These are phyloP conservation scores for Synchiropus splendidus DNA, from an alignment of 2,113 vertebrate species.

Conservation along the genomic window DNA sequence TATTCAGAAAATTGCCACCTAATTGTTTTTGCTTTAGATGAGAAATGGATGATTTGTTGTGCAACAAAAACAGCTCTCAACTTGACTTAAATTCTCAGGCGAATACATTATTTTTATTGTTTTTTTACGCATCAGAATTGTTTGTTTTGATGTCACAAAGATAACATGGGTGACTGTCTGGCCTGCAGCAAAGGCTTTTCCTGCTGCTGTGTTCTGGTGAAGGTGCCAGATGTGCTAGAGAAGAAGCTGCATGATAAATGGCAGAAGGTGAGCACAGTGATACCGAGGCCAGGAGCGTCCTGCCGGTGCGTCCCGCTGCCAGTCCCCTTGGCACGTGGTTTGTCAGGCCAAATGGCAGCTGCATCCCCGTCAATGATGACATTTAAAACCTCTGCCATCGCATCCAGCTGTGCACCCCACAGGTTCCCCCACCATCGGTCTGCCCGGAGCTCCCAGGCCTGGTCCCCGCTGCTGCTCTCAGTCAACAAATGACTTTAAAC, in stretches of 20 bases:
- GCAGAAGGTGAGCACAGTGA: constrained; percentile 52
- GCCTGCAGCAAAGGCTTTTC: constrained; percentile 41
- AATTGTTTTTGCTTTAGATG: too few species aligned
- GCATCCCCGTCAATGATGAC: constrained; percentile 59
- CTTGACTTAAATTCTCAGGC: too few species aligned
- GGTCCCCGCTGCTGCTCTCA: constrained; percentile 21
- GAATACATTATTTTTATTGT: too few species aligned
- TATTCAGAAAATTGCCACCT: too few species aligned
- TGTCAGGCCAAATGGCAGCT: constrained; percentile 59
- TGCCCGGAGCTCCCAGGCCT: constrained; percentile 21
- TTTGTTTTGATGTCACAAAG: background rate
- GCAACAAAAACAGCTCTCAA: too few species aligned
- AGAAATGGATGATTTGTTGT: too few species aligned
- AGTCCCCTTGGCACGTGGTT: constrained; percentile 52
- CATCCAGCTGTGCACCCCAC: constrained; percentile 62
- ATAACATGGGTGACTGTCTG: constrained; percentile 11
- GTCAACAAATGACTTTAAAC: constrained; percentile 27
- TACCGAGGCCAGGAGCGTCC: constrained; percentile 39
- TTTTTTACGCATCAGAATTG: constrained; percentile 1
- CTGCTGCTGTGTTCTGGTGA: constrained; percentile 24
- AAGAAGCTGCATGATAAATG: constrained; percentile 58
- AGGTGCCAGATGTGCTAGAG: constrained; percentile 57
- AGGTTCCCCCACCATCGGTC: constrained; percentile 13
- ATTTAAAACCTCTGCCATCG: constrained; percentile 66
- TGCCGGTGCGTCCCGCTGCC: constrained; percentile 46